phyloP scores from a whole-genome alignment of 2,888 invertebrate species.

The Caenorhabditis sp. region DNA sequence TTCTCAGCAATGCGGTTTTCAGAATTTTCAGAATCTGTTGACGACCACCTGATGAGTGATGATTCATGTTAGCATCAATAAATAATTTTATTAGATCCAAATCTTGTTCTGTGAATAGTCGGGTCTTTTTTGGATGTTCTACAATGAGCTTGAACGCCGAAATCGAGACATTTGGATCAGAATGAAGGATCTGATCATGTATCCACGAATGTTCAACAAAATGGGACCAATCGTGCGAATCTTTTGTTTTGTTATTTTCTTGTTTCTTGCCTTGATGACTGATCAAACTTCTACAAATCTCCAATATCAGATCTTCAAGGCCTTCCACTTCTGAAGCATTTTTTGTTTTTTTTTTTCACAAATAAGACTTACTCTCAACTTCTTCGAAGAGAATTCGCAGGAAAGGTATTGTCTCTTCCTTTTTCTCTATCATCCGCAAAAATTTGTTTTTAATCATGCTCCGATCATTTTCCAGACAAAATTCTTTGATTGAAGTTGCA shows the following conservation, averaged over 20 bases:
- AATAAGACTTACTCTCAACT: background rate
- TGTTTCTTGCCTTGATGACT: background rate
- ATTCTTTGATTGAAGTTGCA: conserved; percentile 17
- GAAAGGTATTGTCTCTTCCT: background rate
- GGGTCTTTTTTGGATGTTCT: conserved; percentile 45
- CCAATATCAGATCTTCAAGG: conserved; percentile 9
- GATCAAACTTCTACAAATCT: conserved; percentile 23
- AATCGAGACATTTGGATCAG: conserved; percentile 22
- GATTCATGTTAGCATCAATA: conserved; percentile 41
- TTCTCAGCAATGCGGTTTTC: conserved; percentile 42
- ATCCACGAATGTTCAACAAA: conserved; percentile 11
- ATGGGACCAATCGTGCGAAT: conserved; percentile 13
- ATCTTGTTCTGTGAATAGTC: conserved; percentile 30
- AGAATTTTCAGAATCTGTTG: conserved; percentile 52
- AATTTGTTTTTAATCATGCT: conserved; percentile 6
- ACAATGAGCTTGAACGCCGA: conserved; percentile 45
- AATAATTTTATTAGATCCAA: conserved; percentile 38
- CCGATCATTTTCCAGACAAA: background rate
- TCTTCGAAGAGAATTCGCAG: background rate
- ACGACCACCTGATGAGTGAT: conserved; percentile 43
- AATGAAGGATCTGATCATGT: conserved; percentile 20
- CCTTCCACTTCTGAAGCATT: background rate
- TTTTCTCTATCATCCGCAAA: conserved; percentile 3
- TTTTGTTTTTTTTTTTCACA: no score
- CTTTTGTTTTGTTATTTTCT: background rate